phyloP scores from a whole-genome alignment of 2,113 vertebrate species.

The Ifrita kowaldi region DNA sequence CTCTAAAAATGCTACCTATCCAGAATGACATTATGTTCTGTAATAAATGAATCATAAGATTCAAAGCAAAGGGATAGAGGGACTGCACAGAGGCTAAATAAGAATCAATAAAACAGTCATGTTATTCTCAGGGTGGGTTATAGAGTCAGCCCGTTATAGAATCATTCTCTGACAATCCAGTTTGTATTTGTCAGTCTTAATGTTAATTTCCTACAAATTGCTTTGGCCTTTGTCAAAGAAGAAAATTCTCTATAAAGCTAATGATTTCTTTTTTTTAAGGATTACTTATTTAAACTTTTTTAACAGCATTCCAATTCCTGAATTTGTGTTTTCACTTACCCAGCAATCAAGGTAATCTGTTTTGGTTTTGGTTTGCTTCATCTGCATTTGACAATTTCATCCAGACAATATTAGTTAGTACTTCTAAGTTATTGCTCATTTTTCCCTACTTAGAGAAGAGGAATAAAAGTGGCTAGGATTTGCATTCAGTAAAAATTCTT shows the following conservation, averaged over 20 bases:
- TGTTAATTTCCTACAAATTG: background rate
- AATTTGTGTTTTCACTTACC: background rate
- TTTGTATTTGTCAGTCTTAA: constrained; percentile 23
- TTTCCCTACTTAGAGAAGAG: background rate
- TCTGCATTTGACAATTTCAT: background rate
- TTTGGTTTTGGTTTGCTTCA: background rate
- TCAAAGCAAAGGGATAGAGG: background rate
- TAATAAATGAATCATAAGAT: constrained; percentile 32
- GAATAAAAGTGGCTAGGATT: background rate
- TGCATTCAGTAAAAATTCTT: background rate
- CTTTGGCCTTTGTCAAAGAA: background rate
- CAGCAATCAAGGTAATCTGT: background rate
- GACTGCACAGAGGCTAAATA: constrained; percentile 18
- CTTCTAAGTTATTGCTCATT: background rate
- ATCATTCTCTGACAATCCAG: background rate
- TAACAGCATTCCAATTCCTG: background rate
- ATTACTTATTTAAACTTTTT: background rate
- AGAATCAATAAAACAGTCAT: constrained; percentile 25
- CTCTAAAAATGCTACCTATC: constrained; percentile 9
- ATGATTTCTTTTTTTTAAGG: background rate
- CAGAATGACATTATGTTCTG: background rate
- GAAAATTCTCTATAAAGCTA: background rate
- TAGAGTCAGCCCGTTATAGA: background rate
- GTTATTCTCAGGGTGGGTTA: background rate
- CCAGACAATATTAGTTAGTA: background rate